A percentile compares a stretch with the other conserved stretches of the same genome.
These are phyloP conservation scores for Micrasema longulum DNA, from an alignment of 1,140 invertebrate species.

Conservation along the genomic window DNA sequence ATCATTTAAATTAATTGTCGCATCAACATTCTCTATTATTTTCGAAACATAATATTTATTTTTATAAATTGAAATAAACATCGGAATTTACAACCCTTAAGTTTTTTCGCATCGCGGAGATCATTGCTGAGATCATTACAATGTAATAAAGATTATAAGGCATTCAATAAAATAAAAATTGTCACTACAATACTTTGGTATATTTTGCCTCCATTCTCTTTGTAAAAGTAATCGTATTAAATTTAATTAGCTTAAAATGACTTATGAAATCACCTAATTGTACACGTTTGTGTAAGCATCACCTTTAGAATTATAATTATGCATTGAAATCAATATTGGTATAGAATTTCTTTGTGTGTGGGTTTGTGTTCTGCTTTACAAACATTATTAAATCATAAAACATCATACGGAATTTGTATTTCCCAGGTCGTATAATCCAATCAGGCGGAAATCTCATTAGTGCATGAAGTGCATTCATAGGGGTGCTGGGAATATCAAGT, in stretches of 20 bases:
- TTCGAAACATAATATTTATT: too few relatives aligned
- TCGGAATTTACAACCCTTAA: too few relatives aligned
- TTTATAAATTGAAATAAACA: too few relatives aligned
- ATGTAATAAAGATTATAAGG: too few relatives aligned
- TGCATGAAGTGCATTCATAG: slow-evolving; percentile 33
- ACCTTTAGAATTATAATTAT: not conserved
- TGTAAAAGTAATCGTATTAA: too few relatives aligned
- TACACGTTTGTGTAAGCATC: not conserved
- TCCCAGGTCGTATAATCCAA: slow-evolving; percentile 22
- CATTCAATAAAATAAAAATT: too few relatives aligned
- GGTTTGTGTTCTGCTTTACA: not conserved
- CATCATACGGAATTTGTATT: slow-evolving; percentile 4
- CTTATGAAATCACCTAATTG: not conserved
- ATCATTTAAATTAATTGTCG: too few relatives aligned
- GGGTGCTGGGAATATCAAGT: slow-evolving; percentile 32
- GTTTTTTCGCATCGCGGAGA: too few relatives aligned
- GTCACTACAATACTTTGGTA: too few relatives aligned
- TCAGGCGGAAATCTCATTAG: slow-evolving; percentile 40
- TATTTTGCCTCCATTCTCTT: too few relatives aligned
- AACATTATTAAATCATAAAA: not conserved
- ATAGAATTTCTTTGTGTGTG: not conserved
- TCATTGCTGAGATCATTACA: too few relatives aligned
- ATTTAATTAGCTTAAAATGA: not conserved
- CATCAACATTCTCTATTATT: too few relatives aligned
- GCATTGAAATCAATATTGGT: not conserved